phyloP scores from a whole-genome alignment of 2,797 vertebrate species.

The Eulemur rubriventer region DNA sequence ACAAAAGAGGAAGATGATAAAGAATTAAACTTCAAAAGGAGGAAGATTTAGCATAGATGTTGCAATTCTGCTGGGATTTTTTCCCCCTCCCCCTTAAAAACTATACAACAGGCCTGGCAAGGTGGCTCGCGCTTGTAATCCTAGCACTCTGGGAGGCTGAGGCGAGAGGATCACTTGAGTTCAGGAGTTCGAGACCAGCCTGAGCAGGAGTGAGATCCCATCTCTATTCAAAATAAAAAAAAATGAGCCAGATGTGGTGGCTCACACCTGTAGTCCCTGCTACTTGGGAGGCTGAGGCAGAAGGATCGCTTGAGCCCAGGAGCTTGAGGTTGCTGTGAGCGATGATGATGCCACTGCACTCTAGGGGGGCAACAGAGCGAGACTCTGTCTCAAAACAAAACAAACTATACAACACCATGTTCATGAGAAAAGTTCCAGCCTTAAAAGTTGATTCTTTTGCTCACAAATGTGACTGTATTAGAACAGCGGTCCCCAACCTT shows the following conservation, averaged over 20 bases:
- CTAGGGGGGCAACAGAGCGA: not conserved
- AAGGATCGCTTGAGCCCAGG: not conserved
- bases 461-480: too few species aligned
- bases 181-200: too few species aligned
- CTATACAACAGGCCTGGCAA: not conserved
- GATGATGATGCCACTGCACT: not conserved
- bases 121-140: not conserved
- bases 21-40: not conserved
- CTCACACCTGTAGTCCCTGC: too few species aligned
- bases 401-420: too few species aligned
- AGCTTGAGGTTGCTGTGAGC: not conserved
- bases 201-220: too few species aligned
- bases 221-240: too few species aligned
- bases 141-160: too few species aligned
- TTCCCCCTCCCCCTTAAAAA: not conserved
- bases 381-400: not conserved
- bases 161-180: too few species aligned
- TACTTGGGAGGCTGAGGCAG: not conserved
- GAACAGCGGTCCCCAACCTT: too few species aligned
- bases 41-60: not conserved
- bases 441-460: too few species aligned
- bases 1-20: not conserved
- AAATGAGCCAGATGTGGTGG: too few species aligned
- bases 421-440: too few species aligned
- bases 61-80: not conserved